Evolutionary conservation across 2,797 vertebrate genomes (phyloP).

Genomic region (Dallia pectoralis): DNA sequence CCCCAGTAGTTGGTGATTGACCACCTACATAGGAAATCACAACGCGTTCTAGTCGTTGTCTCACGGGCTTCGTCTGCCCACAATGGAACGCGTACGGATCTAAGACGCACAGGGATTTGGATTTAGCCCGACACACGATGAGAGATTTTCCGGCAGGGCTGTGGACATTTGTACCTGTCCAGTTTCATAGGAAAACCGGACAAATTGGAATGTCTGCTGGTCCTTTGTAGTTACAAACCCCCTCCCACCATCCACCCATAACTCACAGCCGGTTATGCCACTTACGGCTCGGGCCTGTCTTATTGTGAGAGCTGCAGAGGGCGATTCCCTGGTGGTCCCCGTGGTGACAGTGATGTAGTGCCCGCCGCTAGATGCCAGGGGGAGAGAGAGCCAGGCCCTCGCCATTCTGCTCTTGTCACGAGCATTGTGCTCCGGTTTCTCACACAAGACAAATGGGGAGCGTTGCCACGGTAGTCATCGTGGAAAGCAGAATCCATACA

Average conservation of each 20-base stretch:
- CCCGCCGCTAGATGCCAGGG: constrained; percentile 76
- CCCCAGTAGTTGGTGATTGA: not conserved
- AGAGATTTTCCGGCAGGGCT: constrained; percentile 50
- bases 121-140: constrained; percentile 41
- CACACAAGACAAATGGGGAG: constrained; percentile 70
- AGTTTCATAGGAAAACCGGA: constrained; percentile 57
- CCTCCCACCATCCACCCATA: constrained; percentile 51
- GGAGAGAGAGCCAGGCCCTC: constrained; percentile 53
- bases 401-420: constrained; percentile 28
- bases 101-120: constrained; percentile 7
- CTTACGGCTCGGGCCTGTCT: constrained; percentile 46
- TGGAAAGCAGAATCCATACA: constrained; percentile 60
- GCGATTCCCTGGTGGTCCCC: constrained; percentile 79
- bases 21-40: not conserved
- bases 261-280: constrained; percentile 68
- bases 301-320: constrained; percentile 49
- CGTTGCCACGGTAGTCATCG: constrained; percentile 63
- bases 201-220: constrained; percentile 63
- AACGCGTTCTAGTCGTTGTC: not conserved
- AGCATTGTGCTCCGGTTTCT: constrained; percentile 58
- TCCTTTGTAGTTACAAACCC: constrained; percentile 36
- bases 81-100: not conserved
- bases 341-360: constrained; percentile 87
- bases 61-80: not conserved
- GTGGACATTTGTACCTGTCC: constrained; percentile 67